Evolutionary conservation across 2,113 vertebrate species (phyloP), one percentile per base, ranked within the genome.

Genomic region (Salvator merianae): DNA sequence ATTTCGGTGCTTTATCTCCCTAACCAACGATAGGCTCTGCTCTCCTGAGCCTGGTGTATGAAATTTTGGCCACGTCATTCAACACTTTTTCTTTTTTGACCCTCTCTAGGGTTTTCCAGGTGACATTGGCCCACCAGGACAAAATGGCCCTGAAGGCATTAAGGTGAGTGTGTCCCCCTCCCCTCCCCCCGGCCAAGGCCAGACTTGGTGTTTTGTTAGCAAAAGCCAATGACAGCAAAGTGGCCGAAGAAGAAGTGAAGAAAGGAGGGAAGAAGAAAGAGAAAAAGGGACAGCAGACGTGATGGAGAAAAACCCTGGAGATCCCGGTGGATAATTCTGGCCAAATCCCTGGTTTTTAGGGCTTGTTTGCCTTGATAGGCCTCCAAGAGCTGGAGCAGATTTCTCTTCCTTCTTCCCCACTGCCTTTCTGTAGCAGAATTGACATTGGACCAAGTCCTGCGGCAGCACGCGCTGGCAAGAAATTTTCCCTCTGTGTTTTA

Each of bases 41-140:
- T 2, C 43, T 81, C 7, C 0, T 24, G 28, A 34, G 16, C 13
- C 40, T 75, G 40, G 77, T 14, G 4, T 40, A 24, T 59, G 84
- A 28, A 69, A 28, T 50, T 79, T 63, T 4, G 36, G 2, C 81
- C 28, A 71, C 18, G 0, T 3, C 9, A 0, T 53, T 38, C 87
- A 66, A 86, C 71, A 26, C 34, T 83, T 65, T 71, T 34, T 91
- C 91, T 88, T 6, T 70, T 91, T 89, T 92, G 65, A 0, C 93
- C 92, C 73, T 72, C 82, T 66, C 59, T 90, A 99, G 99, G 99
- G 98, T 88, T 99, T 99, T 86, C 99, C 99, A 63, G 99, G 99
- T 85, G 98, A 99, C 93, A 99, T 99, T 88, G 99, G 99, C 86
- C 97, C 97, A 77, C 99, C 98, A 5, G 98, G 99, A 93, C 96